Evolutionary conservation across 2,888 invertebrate species (phyloP).

Genomic region (Amblyteles armatorius): DNA sequence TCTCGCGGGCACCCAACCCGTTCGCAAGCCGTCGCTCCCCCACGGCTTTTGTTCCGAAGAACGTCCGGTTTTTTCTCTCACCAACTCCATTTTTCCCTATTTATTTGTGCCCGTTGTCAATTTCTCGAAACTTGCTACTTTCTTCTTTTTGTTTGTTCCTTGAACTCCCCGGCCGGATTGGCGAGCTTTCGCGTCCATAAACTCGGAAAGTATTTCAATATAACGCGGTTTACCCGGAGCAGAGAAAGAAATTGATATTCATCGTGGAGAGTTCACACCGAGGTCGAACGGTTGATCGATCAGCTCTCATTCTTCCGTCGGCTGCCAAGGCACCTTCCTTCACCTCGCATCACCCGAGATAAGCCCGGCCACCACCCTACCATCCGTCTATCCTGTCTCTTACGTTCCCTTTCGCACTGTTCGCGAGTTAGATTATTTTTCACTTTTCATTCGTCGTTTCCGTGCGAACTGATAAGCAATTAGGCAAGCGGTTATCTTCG

Average conservation of each 20-base stretch:
- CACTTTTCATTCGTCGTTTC: slow-evolving; percentile 4
- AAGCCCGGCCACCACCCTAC: slow-evolving; percentile 4
- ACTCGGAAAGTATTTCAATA: slow-evolving; percentile 37
- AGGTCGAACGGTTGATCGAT: slow-evolving; percentile 48
- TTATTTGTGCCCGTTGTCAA: background rate
- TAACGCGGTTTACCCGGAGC: slow-evolving; percentile 25
- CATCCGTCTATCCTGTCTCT: background rate
- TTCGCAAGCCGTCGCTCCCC: background rate
- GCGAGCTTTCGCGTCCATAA: slow-evolving; percentile 5
- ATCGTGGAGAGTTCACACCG: slow-evolving; percentile 38
- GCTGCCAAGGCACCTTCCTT: background rate
- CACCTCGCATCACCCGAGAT: slow-evolving; percentile 7
- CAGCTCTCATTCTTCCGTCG: slow-evolving; percentile 18
- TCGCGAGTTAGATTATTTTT: background rate
- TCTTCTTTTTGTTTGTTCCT: background rate
- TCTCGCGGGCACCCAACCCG: slow-evolving; percentile 8
- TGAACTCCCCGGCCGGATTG: background rate
- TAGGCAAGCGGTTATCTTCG: slow-evolving; percentile 6
- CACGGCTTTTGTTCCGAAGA: too few species aligned
- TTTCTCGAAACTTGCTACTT: background rate
- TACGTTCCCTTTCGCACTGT: background rate
- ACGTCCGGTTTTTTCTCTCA: background rate
- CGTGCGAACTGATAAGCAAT: background rate
- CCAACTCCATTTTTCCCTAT: background rate
- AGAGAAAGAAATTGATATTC: slow-evolving; percentile 47